phyloP scores from a whole-genome alignment of 2,113 vertebrate species.

The Propithecus coquereli region DNA sequence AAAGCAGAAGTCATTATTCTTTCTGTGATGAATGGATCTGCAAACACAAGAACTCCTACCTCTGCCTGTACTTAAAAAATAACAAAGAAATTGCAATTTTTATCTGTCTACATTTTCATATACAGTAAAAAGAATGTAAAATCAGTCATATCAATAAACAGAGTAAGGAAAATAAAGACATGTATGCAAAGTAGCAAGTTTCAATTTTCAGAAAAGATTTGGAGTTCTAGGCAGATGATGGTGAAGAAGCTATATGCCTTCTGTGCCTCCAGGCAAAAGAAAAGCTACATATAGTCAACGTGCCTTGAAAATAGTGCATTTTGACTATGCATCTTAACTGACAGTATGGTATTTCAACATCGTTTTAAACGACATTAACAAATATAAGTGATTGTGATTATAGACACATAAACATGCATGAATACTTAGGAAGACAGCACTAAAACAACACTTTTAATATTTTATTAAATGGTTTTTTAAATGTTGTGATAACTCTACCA shows the following conservation, averaged over 20 bases:
- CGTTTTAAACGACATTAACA: not conserved
- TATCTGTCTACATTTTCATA: not conserved
- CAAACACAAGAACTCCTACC: not conserved
- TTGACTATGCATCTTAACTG: not conserved
- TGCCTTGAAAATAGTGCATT: not conserved
- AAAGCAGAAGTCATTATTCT: not conserved
- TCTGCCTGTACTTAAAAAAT: not conserved
- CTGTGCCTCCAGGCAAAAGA: not conserved
- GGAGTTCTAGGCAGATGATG: not conserved
- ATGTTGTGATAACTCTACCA: not conserved
- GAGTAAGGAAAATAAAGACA: not conserved
- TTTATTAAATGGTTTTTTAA: not conserved
- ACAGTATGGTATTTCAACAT: not conserved
- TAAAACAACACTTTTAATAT: not conserved
- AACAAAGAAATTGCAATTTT: not conserved
- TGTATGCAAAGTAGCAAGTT: not conserved
- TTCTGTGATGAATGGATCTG: not conserved
- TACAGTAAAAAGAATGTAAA: not conserved
- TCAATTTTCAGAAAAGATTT: conserved; percentile 29
- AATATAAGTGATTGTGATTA: not conserved
- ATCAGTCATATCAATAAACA: not conserved
- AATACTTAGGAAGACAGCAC: not conserved
- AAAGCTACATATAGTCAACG: not conserved
- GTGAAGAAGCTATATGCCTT: not conserved
- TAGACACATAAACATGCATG: not conserved